Evolutionary conservation across 1,140 invertebrate genomes (phyloP).

Genomic region (Drosophila arizonae): DNA sequence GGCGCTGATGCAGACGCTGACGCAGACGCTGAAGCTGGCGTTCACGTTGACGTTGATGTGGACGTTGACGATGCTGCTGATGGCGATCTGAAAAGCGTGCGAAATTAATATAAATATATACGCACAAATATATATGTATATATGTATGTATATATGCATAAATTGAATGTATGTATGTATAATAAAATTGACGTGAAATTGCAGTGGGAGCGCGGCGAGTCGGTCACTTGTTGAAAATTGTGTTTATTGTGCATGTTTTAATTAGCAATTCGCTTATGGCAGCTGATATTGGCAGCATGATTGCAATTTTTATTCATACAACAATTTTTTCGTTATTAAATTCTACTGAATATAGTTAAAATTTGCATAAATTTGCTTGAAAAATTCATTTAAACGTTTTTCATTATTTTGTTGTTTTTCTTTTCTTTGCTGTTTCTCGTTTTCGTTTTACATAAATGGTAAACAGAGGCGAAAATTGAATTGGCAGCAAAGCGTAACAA

Average conservation of each 20-base stretch:
- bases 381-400: background rate
- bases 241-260: slow-evolving; percentile 58
- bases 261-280: slow-evolving; percentile 43
- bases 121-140: background rate
- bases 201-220: slow-evolving; percentile 5
- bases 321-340: background rate
- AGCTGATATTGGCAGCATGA: slow-evolving; percentile 17
- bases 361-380: slow-evolving; percentile 9
- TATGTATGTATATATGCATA: slow-evolving; percentile 5
- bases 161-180: slow-evolving; percentile 12
- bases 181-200: slow-evolving; percentile 50
- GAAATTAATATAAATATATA: slow-evolving; percentile 9
- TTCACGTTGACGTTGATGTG: slow-evolving; percentile 16
- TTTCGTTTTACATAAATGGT: background rate
- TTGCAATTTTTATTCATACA: slow-evolving; percentile 26
- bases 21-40: background rate
- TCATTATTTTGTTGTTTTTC: too few relatives aligned
- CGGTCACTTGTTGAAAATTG: slow-evolving; percentile 30
- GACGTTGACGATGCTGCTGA: slow-evolving; percentile 17
- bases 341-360: slow-evolving; percentile 9
- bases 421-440: too few relatives aligned
- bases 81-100: slow-evolving; percentile 29
- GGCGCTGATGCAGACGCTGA: slow-evolving; percentile 5
- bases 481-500: background rate
- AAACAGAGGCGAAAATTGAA: slow-evolving; percentile 8